A percentile compares a stretch with the other conserved stretches of the same genome.
Conservation (phyloP, 1,140 invertebrate species). For the Formica selysi region DNA sequence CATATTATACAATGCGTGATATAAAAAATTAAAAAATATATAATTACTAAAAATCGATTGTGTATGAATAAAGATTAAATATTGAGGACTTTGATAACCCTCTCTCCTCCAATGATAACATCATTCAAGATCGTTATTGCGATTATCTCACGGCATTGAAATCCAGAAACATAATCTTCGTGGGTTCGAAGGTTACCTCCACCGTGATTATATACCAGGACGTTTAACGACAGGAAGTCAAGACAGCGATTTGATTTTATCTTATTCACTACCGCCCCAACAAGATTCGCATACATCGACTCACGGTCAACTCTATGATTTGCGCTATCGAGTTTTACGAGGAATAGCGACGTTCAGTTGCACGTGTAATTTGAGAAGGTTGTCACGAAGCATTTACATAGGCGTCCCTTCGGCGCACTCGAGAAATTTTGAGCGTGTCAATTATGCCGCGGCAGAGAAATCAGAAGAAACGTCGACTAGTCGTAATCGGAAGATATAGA, state of each 20-base stretch:
- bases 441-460: background rate
- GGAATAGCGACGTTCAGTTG: slow-evolving; percentile 17
- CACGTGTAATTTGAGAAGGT: slow-evolving; percentile 56
- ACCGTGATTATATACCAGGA: slow-evolving; percentile 32
- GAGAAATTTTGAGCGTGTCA: background rate
- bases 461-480: background rate
- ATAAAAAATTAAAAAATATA: background rate
- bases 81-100: background rate
- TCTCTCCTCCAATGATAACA: background rate
- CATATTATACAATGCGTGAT: too few species aligned
- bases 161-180: slow-evolving; percentile 51
- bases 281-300: slow-evolving; percentile 1
- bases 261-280: slow-evolving; percentile 14
- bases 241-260: slow-evolving; percentile 51
- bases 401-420: slow-evolving; percentile 15
- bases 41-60: background rate
- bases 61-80: background rate
- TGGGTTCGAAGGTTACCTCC: slow-evolving; percentile 18
- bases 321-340: slow-evolving; percentile 36
- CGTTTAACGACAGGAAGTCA: slow-evolving; percentile 36
- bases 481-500: background rate
- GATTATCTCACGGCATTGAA: slow-evolving; percentile 10
- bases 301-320: slow-evolving; percentile 35
- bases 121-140: background rate
- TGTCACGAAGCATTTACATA: slow-evolving; percentile 58